phyloP scores from a whole-genome alignment of 2,797 vertebrate species.

The Poecilia velifera region DNA sequence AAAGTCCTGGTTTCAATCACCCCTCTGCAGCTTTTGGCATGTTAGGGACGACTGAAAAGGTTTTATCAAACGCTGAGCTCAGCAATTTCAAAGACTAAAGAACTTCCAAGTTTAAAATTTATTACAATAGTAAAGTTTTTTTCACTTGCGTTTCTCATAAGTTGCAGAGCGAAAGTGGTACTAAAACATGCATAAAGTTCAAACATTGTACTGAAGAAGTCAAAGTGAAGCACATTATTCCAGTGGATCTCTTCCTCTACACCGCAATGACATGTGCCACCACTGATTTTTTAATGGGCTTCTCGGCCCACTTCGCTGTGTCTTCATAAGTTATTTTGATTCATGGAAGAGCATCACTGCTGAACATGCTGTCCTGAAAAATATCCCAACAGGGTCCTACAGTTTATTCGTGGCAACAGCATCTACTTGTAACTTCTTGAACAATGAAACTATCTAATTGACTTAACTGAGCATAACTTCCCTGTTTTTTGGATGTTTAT shows the following conservation, averaged over 20 bases:
- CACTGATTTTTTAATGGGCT: conserved; percentile 47
- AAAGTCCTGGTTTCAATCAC: conserved; percentile 43
- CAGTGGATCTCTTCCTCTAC: conserved; percentile 21
- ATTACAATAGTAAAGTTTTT: neutral
- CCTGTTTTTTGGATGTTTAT: neutral
- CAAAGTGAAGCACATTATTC: conserved; percentile 23
- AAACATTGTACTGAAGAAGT: conserved; percentile 23
- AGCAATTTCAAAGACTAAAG: conserved; percentile 3
- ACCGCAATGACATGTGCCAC: conserved; percentile 40
- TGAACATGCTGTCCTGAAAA: conserved; percentile 42
- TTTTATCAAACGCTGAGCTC: conserved; percentile 28
- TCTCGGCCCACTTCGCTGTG: conserved; percentile 45
- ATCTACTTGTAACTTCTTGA: conserved; percentile 22
- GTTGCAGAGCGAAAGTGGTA: conserved; percentile 7
- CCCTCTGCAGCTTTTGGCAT: conserved; percentile 28
- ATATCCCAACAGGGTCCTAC: conserved; percentile 16
- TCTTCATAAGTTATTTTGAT: conserved; percentile 28
- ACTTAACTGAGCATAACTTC: neutral
- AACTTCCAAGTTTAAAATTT: neutral
- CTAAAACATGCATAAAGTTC: conserved; percentile 13
- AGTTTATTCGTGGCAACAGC: conserved; percentile 11
- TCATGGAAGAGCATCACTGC: conserved; percentile 24
- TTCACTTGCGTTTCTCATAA: neutral
- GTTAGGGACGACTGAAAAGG: conserved; percentile 33
- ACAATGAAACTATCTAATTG: conserved; percentile 17